phyloP scores from a whole-genome alignment of 2,113 vertebrate genomes.

The Microtus ochrogaster region DNA sequence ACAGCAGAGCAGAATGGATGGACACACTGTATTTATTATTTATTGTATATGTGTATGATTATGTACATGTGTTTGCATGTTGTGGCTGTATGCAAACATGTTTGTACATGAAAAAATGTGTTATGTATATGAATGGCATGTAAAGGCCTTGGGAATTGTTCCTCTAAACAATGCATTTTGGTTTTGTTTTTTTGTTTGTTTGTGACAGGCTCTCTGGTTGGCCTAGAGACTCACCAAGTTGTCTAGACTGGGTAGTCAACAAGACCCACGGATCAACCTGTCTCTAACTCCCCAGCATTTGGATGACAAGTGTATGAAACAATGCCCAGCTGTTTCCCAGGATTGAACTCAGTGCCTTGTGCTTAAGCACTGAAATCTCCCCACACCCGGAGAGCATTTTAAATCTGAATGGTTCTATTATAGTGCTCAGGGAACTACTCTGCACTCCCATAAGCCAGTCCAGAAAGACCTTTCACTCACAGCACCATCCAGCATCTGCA shows the following conservation, averaged over 20 bases:
- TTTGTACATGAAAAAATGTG: neutral
- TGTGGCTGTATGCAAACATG: neutral
- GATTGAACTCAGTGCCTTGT: neutral
- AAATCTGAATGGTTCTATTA: neutral
- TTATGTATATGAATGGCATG: neutral
- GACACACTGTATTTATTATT: neutral
- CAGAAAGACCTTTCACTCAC: neutral
- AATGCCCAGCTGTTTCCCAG: neutral
- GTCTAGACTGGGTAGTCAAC: neutral
- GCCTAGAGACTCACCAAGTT: neutral
- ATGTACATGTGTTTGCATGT: neutral
- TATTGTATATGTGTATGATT: neutral
- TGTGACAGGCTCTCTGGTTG: neutral
- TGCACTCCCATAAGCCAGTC: neutral
- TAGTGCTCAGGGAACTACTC: neutral
- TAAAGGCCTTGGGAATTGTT: too few relatives aligned
- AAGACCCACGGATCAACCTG: neutral
- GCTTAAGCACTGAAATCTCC: neutral
- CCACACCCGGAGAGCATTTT: neutral
- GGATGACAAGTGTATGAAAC: neutral
- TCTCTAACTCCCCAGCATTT: neutral
- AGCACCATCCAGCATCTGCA: neutral
- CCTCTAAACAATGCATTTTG: neutral
- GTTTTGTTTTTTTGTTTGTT: too few relatives aligned
- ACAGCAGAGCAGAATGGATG: neutral